A percentile compares a stretch with the other conserved stretches of the same genome.
phyloP scores from a whole-genome alignment of 1,140 invertebrate genomes.

The Grapholita molesta region DNA sequence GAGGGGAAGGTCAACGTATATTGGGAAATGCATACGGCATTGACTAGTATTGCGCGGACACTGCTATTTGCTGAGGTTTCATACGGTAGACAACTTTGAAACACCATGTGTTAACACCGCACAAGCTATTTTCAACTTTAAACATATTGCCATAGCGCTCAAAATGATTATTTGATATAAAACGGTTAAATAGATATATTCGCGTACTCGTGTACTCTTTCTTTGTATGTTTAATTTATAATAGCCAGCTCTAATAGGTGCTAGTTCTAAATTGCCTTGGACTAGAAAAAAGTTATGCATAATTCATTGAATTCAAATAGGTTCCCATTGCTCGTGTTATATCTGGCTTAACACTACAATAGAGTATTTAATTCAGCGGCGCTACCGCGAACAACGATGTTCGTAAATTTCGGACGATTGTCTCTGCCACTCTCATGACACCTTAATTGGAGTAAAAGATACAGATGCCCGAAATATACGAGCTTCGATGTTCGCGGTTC shows the following conservation, averaged over 20 bases:
- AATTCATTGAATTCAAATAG: conserved; percentile 1
- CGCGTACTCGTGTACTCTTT: neutral
- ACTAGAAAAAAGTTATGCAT: conserved; percentile 5
- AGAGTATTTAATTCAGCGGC: neutral
- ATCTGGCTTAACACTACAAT: neutral
- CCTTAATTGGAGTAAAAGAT: no score
- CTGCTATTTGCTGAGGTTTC: conserved; percentile 62
- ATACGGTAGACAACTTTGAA: conserved; percentile 13
- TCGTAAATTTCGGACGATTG: no score
- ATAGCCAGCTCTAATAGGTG: conserved; percentile 7
- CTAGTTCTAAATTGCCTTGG: conserved; percentile 14
- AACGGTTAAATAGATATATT: neutral
- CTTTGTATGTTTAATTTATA: conserved; percentile 6
- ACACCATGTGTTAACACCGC: neutral
- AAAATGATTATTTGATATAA: neutral
- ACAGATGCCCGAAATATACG: no score
- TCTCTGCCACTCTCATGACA: no score
- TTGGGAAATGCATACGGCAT: conserved; percentile 32
- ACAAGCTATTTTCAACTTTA: neutral
- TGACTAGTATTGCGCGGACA: conserved; percentile 57
- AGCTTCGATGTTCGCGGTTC: no score
- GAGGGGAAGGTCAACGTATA: conserved; percentile 19
- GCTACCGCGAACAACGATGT: no score
- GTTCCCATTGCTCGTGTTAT: neutral
- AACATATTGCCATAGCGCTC: neutral